Percentiles rank a stretch among this genome's conserved stretches.
These are phyloP conservation scores for Xyrauchen texanus DNA, from an alignment of 2,113 vertebrate genomes.

Conservation along the genomic window DNA sequence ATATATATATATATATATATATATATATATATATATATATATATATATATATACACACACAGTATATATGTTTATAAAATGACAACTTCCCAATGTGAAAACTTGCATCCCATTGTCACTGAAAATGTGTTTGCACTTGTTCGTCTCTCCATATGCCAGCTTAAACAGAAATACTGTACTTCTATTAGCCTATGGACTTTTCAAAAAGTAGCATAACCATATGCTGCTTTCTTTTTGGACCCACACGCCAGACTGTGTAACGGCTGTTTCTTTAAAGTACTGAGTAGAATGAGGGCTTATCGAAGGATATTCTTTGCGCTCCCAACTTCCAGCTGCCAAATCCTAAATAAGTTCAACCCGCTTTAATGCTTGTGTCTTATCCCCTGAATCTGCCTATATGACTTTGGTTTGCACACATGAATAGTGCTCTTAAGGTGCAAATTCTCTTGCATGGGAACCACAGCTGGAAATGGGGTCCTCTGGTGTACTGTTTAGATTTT, in stretches of 20 bases:
- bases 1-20: no score
- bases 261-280: constrained; percentile 50
- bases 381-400: constrained; percentile 63
- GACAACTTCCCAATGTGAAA: no score
- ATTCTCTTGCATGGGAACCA: neutral
- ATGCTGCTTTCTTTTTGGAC: constrained; percentile 10
- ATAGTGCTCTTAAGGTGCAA: constrained; percentile 28
- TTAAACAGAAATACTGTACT: no score
- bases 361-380: constrained; percentile 65
- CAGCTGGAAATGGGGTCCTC: neutral
- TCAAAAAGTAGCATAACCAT: no score
- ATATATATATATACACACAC: no score
- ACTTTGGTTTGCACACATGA: constrained; percentile 61
- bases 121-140: no score
- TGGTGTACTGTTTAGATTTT: constrained; percentile 4
- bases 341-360: constrained; percentile 66
- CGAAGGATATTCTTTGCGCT: constrained; percentile 40
- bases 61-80: no score
- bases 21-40: no score
- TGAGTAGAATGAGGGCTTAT: constrained; percentile 51
- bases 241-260: constrained; percentile 31
- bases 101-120: no score
- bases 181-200: no score
- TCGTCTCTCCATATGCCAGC: no score
- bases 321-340: constrained; percentile 68